Percentiles rank a stretch among this genome's conserved stretches.
Evolutionary conservation across 2,888 invertebrate species (phyloP).

Genomic region (Acanthoscelides obtectus): DNA sequence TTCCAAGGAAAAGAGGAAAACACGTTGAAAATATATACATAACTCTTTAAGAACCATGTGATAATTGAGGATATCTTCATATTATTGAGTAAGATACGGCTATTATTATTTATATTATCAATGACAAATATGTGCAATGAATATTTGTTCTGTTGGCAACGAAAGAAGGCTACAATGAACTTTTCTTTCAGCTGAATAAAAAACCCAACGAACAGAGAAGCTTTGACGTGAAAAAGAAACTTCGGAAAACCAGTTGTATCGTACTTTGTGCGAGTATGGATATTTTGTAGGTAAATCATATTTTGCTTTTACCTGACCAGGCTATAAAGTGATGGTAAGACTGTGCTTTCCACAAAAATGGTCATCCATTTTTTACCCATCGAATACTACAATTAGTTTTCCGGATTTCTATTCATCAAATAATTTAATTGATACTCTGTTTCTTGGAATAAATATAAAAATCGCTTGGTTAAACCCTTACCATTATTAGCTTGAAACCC

Average conservation of each 20-base stretch:
- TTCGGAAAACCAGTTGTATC: neutral
- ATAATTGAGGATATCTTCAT: constrained; percentile 43
- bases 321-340: too few species aligned
- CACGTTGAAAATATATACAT: constrained; percentile 25
- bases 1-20: constrained; percentile 24
- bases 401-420: neutral
- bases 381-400: neutral
- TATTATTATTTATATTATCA: constrained; percentile 23
- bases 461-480: constrained; percentile 1
- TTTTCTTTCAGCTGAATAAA: constrained; percentile 28
- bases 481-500: constrained; percentile 22
- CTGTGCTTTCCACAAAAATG: too few species aligned
- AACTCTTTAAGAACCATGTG: constrained; percentile 37
- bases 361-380: too few species aligned
- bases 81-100: constrained; percentile 31
- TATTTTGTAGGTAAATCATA: too few species aligned
- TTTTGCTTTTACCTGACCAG: too few species aligned
- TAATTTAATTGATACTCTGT: neutral
- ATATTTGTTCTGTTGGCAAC: constrained; percentile 40
- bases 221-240: neutral
- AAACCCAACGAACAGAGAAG: neutral
- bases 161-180: constrained; percentile 39
- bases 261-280: neutral
- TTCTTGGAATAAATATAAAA: neutral
- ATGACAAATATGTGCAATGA: constrained; percentile 40